Base-by-base conservation (phyloP, 2,113 vertebrate genomes). In the Potamarius usumacintae region DNA sequence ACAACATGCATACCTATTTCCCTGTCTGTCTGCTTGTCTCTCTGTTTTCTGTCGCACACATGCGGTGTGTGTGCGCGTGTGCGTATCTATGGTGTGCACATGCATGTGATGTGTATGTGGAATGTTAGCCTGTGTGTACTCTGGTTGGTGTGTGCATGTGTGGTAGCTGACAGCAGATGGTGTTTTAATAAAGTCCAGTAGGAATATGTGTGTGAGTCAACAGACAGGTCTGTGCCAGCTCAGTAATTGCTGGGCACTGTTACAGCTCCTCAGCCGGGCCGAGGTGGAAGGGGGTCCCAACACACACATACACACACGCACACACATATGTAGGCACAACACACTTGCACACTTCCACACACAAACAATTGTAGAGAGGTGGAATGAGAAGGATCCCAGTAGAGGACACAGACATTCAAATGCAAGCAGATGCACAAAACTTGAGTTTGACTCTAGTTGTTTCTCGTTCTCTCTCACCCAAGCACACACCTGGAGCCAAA, bases 161-260 rank as follows among this genome's bases (percentile, higher is more conserved):
- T 87, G 87, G 91, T 95, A 93, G 92, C 96, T 94, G 95, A 97
- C 96, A 96, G 97, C 98, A 99, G 98, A 99, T 99, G 98, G 98
- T 99, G 97, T 99, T 99, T 99, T 99, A 99, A 99, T 99, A 99
- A 99, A 98, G 98, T 99, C 98, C 98, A 97, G 97, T 98, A 99
- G 98, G 98, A 99, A 99, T 99, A 99, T 97, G 96, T 96, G 96
- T 98, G 97, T 98, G 97, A 98, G 96, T 98, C 98, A 99, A 99
- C 97, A 99, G 96, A 96, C 96, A 95, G 92, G 94, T 57, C 92
- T 96, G 97, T 99, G 98, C 98, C 98, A 99, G 97, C 96, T 98
- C 96, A 96, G 95, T 99, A 99, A 99, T 99, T 99, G 98, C 98
- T 95, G 97, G 96, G 97, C 97, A 97, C 97, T 96, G 96, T 96